Percentiles rank a stretch among this genome's conserved stretches.
Conservation (phyloP, 2,113 vertebrate genomes). For the Charadrius vociferus region DNA sequence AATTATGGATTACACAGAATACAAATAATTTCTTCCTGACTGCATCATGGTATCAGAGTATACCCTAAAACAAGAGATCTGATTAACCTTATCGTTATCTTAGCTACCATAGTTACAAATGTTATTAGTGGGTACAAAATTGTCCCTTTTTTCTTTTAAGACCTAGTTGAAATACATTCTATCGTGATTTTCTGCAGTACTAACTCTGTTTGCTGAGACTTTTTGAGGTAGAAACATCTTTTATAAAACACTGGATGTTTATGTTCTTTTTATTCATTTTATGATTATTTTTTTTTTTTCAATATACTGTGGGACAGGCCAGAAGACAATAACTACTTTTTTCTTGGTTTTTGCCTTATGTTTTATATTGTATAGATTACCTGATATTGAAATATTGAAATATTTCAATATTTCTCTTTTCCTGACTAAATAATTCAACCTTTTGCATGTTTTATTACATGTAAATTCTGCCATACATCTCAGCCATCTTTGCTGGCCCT, state of each 20-base stretch:
- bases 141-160: not conserved
- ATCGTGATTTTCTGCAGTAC: not conserved
- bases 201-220: not conserved
- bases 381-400: too few species aligned
- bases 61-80: not conserved
- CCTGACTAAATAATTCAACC: not conserved
- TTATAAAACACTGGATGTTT: not conserved
- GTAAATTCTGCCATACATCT: not conserved
- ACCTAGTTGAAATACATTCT: not conserved
- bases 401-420: not conserved
- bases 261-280: not conserved
- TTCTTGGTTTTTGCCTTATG: not conserved
- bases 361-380: not conserved
- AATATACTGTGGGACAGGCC: not conserved
- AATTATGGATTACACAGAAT: not conserved
- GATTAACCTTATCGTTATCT: not conserved
- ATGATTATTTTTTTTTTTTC: not conserved
- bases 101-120: not conserved
- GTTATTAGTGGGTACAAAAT: slow-evolving; percentile 19
- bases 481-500: slow-evolving; percentile 40
- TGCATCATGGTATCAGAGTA: not conserved
- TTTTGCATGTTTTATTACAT: not conserved
- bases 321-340: not conserved
- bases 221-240: not conserved
- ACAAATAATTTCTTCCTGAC: slow-evolving; percentile 14